Conservation (phyloP, 2,888 invertebrate species). For the Coremacera marginata region DNA sequence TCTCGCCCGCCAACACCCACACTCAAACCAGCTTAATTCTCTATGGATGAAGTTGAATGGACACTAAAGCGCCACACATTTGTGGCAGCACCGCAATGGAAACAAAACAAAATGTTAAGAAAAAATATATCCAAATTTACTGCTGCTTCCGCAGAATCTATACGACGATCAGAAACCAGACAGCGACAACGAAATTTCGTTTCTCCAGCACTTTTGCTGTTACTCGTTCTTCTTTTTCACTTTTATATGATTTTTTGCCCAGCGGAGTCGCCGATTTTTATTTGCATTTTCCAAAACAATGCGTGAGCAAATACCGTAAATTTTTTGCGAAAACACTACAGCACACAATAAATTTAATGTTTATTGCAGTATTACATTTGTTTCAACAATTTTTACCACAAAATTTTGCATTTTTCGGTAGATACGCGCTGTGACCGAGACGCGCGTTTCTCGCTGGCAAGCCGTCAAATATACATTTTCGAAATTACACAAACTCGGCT, state of each 20-base stretch:
- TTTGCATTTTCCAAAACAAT: constrained; percentile 57
- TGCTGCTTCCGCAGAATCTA: constrained; percentile 13
- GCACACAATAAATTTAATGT: constrained; percentile 54
- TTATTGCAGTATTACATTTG: constrained; percentile 57
- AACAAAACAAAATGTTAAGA: neutral
- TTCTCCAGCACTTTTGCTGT: constrained; percentile 42
- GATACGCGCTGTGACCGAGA: constrained; percentile 65
- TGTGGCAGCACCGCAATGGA: neutral
- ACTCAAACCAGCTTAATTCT: neutral
- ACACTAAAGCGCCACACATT: constrained; percentile 8
- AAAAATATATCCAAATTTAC: neutral
- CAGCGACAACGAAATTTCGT: constrained; percentile 36
- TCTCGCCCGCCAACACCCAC: neutral
- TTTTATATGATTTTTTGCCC: constrained; percentile 54
- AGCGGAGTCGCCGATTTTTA: constrained; percentile 64
- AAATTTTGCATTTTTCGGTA: constrained; percentile 63
- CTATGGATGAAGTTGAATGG: constrained; percentile 12
- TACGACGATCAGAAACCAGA: constrained; percentile 42
- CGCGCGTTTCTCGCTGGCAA: constrained; percentile 68
- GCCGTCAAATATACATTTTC: constrained; percentile 68
- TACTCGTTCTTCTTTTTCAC: constrained; percentile 50
- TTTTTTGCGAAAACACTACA: constrained; percentile 51
- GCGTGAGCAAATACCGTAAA: constrained; percentile 47
- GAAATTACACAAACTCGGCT: constrained; percentile 59
- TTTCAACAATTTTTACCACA: constrained; percentile 59